These are phyloP conservation scores for Drosophila bipectinata DNA, from an alignment of 1,140 invertebrate species.

Conservation along the genomic window DNA sequence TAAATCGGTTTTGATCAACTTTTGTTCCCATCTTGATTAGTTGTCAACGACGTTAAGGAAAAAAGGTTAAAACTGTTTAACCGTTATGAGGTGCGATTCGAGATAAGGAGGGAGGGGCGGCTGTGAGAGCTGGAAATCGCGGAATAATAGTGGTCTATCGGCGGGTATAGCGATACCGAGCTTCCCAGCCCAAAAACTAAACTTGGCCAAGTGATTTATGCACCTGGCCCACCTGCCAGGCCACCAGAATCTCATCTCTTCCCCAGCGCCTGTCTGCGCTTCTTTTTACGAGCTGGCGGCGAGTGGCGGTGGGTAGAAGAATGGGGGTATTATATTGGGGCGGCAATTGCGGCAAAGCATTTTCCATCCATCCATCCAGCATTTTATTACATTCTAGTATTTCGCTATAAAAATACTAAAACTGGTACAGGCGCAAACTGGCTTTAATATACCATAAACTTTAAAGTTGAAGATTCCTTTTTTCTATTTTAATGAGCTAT, in stretches of 20 bases:
- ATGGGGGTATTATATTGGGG: too few species aligned
- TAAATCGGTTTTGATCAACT: constrained; percentile 33
- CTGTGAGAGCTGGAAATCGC: neutral
- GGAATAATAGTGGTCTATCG: neutral
- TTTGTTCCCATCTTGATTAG: constrained; percentile 50
- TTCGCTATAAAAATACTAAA: neutral
- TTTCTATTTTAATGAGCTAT: too few species aligned
- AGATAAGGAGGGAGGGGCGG: too few species aligned
- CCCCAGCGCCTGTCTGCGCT: neutral
- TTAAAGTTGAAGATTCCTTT: too few species aligned
- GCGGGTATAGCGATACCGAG: neutral
- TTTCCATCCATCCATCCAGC: neutral
- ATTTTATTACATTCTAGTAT: neutral
- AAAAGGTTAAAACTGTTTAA: constrained; percentile 25
- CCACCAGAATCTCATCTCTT: neutral
- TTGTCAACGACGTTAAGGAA: constrained; percentile 24
- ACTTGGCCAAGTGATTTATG: neutral
- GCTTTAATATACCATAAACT: too few species aligned
- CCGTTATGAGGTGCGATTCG: constrained; percentile 23
- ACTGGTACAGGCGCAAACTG: too few species aligned
- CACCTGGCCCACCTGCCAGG: neutral
- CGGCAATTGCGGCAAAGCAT: neutral
- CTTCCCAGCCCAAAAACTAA: neutral
- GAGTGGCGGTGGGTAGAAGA: too few species aligned
- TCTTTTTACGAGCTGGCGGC: neutral